Conservation (phyloP, 2,888 invertebrate species). For the Coelinius sp. region DNA sequence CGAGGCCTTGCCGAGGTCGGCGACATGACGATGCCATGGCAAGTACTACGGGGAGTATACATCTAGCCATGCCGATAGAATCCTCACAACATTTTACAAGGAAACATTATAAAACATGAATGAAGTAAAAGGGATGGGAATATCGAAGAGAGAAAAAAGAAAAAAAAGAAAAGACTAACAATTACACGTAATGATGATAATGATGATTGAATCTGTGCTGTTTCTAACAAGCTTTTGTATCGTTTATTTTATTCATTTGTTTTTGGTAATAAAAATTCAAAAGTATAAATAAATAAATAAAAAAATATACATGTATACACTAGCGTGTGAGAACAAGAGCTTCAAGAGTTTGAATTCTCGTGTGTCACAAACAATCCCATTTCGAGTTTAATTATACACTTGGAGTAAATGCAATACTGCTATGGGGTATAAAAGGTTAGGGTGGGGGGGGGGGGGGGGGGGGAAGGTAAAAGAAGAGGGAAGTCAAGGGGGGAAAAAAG, state of each 20-base stretch:
- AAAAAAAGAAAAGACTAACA: background rate
- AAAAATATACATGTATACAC: background rate
- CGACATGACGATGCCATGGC: conserved; percentile 60
- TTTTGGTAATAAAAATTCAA: background rate
- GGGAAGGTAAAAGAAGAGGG: too few relatives aligned
- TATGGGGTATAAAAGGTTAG: conserved; percentile 35
- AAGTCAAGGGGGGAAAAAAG: conserved; percentile 40
- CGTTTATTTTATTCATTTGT: background rate
- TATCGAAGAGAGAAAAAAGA: background rate
- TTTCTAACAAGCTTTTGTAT: conserved; percentile 2
- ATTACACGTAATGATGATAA: conserved; percentile 17
- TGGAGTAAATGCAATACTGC: conserved; percentile 55
- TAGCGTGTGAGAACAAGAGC: conserved; percentile 12
- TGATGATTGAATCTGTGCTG: conserved; percentile 22
- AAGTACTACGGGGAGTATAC: conserved; percentile 20
- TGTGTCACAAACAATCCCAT: conserved; percentile 59
- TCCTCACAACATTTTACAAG: conserved; percentile 16
- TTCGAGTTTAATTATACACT: conserved; percentile 61
- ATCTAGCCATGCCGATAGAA: conserved; percentile 29
- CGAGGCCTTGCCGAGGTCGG: conserved; percentile 69
- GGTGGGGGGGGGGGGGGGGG: conserved; percentile 30
- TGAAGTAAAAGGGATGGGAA: background rate
- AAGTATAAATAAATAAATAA: background rate
- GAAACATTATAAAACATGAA: conserved; percentile 9
- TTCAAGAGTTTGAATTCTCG: background rate